Percentiles rank a stretch among this genome's conserved stretches.
phyloP scores from a whole-genome alignment of 2,113 vertebrate species.

The Spea multiplicata region DNA sequence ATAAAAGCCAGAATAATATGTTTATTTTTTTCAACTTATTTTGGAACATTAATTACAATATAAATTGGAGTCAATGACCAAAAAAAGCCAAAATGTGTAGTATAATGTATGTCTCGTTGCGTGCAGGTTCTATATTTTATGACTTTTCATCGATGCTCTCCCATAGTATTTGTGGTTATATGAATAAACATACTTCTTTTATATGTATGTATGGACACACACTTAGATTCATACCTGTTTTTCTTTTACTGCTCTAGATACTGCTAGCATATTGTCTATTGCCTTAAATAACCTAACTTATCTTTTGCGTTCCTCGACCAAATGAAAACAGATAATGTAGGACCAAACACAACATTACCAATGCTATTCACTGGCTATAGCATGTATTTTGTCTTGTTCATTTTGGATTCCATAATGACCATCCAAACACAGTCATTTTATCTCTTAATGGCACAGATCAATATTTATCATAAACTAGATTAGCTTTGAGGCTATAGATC shows the following conservation, averaged over 20 bases:
- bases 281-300: too few species aligned
- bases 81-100: not conserved
- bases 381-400: not conserved
- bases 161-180: too few species aligned
- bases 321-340: too few species aligned
- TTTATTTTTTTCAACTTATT: not conserved
- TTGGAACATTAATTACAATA: conserved; percentile 16
- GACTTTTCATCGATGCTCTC: too few species aligned
- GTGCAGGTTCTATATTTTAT: too few species aligned
- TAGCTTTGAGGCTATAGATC: conserved; percentile 31
- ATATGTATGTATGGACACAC: too few species aligned
- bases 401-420: conserved; percentile 34
- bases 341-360: not conserved
- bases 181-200: too few species aligned
- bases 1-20: not conserved
- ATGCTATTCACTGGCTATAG: conserved; percentile 10
- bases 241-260: too few species aligned
- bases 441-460: conserved; percentile 38
- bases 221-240: too few species aligned
- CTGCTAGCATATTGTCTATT: too few species aligned
- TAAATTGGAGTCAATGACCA: conserved; percentile 9
- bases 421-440: conserved; percentile 31
- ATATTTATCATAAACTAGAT: conserved; percentile 41
- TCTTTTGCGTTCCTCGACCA: too few species aligned
- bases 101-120: not conserved